Conservation (phyloP, 1,140 invertebrate genomes). For the Drosophila ambigua region DNA sequence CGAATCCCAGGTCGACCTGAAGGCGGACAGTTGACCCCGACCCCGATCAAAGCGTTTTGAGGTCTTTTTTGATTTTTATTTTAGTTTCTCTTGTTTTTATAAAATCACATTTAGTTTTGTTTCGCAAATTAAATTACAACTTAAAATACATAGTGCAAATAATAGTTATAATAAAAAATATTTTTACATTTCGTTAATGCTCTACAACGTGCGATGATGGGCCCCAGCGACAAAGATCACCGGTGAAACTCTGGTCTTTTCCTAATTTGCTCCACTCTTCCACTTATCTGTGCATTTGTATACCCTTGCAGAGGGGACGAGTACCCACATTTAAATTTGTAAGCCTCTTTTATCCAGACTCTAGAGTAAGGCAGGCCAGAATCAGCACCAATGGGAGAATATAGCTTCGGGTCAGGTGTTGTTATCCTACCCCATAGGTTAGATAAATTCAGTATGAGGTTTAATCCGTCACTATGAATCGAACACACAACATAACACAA, state of each 20-base stretch:
- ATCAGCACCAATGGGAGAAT: no score
- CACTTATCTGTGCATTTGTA: no score
- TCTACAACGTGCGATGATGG: slow-evolving; percentile 32
- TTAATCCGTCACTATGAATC: no score
- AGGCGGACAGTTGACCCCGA: slow-evolving; percentile 33
- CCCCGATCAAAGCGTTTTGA: slow-evolving; percentile 13
- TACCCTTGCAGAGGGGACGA: no score
- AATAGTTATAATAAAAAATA: slow-evolving; percentile 22
- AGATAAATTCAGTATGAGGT: no score
- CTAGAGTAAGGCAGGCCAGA: no score
- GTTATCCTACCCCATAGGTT: no score
- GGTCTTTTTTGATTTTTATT: slow-evolving; percentile 61
- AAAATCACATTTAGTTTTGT: slow-evolving; percentile 66
- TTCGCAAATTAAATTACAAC: slow-evolving; percentile 60
- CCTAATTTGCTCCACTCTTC: slow-evolving; percentile 8
- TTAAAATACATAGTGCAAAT: slow-evolving; percentile 52
- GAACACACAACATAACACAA: no score
- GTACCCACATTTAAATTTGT: no score
- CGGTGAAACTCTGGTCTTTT: slow-evolving; percentile 6
- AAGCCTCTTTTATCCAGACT: no score
- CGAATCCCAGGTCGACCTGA: background rate
- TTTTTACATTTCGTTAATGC: slow-evolving; percentile 15
- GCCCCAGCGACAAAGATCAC: slow-evolving; percentile 24
- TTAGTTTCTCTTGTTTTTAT: slow-evolving; percentile 60
- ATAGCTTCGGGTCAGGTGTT: background rate